Base-by-base conservation (phyloP, 2,113 vertebrate genomes). In the Gavia stellata region DNA sequence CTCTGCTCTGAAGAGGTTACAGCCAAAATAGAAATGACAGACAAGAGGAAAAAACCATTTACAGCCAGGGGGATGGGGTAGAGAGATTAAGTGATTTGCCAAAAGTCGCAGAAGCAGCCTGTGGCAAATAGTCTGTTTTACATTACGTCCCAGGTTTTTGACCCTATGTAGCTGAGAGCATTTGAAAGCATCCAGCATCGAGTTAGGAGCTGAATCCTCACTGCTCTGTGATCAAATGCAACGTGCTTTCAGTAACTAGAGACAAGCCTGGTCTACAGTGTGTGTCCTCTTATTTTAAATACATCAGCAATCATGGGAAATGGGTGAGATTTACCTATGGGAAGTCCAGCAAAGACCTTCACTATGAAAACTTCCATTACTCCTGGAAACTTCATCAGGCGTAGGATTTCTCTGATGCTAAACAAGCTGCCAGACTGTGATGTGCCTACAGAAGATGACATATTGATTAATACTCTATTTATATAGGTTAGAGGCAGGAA, bases 291-390 rank as follows among this genome's bases (percentile, higher is more conserved):
- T 56, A 21, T 73, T 92, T 81, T 34, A 93, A 94, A 85, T n/a
- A 36, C 26, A 70, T 58, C 70, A 88, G 59, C 68, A 88, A 26
- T 50, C 29, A 19, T 0, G 5, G 31, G 8, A 21, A 55, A 44
- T 29, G 68, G 36, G 61, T 45, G 50, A 83, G 77, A 90, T 94
- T 98, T 97, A 99, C 99, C 99, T 94, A 98, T 85, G 36, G 99
- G 99, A 67, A 99, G 92, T 81, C 98, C 98, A 38, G 98, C 97
- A 11, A 98, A 80, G 28, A 99, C 98, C 96, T 99, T 99, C 95
- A 99, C 90, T 7, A 98, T 62, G 90, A 99, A 99, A 50, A 98
- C 97, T 14, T 97, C 97, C 61, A 91, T 95, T 45, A 99, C 99
- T 11, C 98, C 98, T 0, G 99, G 99, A 95, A 98, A 99, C 97